Conservation (phyloP, 2,888 invertebrate genomes). For the Lithophane ornitopus region DNA sequence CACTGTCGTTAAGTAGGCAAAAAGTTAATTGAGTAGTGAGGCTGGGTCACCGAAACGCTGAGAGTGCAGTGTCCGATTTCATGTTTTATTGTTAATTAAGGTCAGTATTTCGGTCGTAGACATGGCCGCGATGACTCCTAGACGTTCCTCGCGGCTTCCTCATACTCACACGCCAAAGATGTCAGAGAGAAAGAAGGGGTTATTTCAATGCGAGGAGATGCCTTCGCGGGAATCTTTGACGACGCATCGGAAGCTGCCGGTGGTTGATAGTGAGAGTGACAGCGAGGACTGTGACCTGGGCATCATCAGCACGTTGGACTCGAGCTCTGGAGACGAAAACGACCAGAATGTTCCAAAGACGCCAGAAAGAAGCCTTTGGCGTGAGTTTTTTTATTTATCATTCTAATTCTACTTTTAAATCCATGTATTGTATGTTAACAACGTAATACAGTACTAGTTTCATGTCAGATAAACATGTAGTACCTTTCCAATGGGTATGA, state of each 20-base stretch:
- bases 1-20: slow-evolving; percentile 27
- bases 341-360: slow-evolving; percentile 82
- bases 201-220: slow-evolving; percentile 87
- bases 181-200: slow-evolving; percentile 91
- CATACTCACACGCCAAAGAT: slow-evolving; percentile 90
- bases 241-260: slow-evolving; percentile 83
- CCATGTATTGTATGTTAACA: slow-evolving; percentile 15
- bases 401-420: not conserved
- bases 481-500: slow-evolving; percentile 23
- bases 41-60: slow-evolving; percentile 60
- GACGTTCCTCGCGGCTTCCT: slow-evolving; percentile 82
- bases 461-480: not conserved
- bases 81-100: slow-evolving; percentile 64
- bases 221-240: slow-evolving; percentile 82
- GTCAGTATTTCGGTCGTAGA: slow-evolving; percentile 61
- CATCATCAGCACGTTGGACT: slow-evolving; percentile 90
- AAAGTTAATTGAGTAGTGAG: slow-evolving; percentile 56
- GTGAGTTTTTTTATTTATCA: slow-evolving; percentile 75
- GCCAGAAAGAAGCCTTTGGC: slow-evolving; percentile 80
- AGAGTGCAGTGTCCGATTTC: slow-evolving; percentile 66
- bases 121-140: slow-evolving; percentile 86
- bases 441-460: not conserved
- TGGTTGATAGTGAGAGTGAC: slow-evolving; percentile 87
- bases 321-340: slow-evolving; percentile 87
- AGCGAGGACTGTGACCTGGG: slow-evolving; percentile 90